Evolutionary conservation across 2,888 invertebrate genomes (phyloP), one percentile per base, ranked within the genome.

Genomic region (Oegoconia quadripuncta): DNA sequence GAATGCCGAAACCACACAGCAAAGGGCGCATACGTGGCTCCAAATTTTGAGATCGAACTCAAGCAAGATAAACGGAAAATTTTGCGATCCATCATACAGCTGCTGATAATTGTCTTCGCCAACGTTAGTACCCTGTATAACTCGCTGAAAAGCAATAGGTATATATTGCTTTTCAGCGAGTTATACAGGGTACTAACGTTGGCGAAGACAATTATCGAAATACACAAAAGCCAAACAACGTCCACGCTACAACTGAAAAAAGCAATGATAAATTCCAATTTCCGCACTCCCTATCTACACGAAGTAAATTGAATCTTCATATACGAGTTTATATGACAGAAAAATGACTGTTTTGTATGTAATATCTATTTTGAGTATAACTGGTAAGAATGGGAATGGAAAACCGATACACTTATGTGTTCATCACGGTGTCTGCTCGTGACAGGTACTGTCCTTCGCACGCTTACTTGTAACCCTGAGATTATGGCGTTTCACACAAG

Each of bases 231-330:
- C 22, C 8, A 22, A 22, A 22, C 9, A 22, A 7, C 22, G 9
- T 22, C 9, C 3, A 22, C 7, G 14, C 12, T 27, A 27, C 14
- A 13, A 13, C 27, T 27, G 13, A 27, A 27, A n/a, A n/a, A 27
- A 34, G 29, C 49, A 53, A 54, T 49, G 54, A 58, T 59, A 65
- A 62, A 64, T 64, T 55, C 55, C 63, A 69, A 65, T 69, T 69
- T 69, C 70, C 68, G 59, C 45, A 17, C 15, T 48, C 52, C 48
- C 53, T 53, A 55, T 55, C 34, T 50, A n/a, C 48, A 45, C 52
- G 47, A 54, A 54, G 55, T 57, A 63, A 63, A 63, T 64, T 61
- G 60, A 45, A 59, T 55, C 20, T 34, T 29, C 34, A 55, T 59
- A 61, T 52, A 55, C 9, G n/a, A n/a, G n/a, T n/a, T n/a, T 52